These are phyloP conservation scores for Homarus americanus DNA, from an alignment of 1,140 invertebrate genomes.

Conservation along the genomic window DNA sequence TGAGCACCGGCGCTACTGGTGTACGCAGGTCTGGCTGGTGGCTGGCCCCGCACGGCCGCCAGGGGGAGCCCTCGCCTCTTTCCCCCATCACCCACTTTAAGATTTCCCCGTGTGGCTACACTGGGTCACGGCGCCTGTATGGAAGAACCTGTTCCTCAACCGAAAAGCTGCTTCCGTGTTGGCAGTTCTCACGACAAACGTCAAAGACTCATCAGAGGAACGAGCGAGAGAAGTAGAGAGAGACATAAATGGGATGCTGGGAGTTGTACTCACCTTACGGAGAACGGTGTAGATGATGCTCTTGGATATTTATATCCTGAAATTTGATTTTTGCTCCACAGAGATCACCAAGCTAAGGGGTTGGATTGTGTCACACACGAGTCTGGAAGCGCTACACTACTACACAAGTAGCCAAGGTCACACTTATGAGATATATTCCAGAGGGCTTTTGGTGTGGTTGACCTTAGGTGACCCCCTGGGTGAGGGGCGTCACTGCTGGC, in stretches of 20 bases:
- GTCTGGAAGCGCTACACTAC: neutral
- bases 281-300: neutral
- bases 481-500: neutral
- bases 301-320: neutral
- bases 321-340: neutral
- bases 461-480: neutral
- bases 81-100: neutral
- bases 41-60: neutral
- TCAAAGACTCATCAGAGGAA: no score
- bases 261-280: neutral
- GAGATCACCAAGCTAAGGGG: neutral
- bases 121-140: neutral
- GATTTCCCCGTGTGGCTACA: neutral
- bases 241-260: no score
- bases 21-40: neutral
- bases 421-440: slow-evolving; percentile 6
- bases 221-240: no score
- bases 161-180: neutral
- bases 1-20: neutral
- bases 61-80: neutral
- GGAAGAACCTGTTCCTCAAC: neutral
- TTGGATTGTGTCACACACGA: neutral
- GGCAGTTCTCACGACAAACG: no score
- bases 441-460: neutral
- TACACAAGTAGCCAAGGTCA: slow-evolving; percentile 6